A percentile compares a stretch with the other conserved stretches of the same genome.
Conservation (phyloP, 2,888 invertebrate species). For the Meta bourneti region DNA sequence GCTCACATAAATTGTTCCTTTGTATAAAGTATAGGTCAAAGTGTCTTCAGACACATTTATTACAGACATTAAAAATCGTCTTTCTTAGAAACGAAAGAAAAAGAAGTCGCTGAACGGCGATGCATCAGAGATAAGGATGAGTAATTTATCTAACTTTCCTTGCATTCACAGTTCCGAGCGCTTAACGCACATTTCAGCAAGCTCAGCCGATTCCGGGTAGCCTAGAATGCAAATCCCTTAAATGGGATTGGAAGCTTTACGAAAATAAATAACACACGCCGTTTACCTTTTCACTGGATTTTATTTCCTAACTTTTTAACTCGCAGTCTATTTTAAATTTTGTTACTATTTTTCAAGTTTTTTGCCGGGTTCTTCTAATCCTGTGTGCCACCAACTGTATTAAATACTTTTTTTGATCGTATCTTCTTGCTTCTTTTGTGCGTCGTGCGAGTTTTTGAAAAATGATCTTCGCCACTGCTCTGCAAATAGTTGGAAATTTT, state of each 20-base stretch:
- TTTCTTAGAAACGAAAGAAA: slow-evolving; percentile 1
- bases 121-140: slow-evolving; percentile 50
- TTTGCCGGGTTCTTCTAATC: slow-evolving; percentile 26
- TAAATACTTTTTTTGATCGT: slow-evolving; percentile 8
- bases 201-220: slow-evolving; percentile 31
- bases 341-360: slow-evolving; percentile 19
- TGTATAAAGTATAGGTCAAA: slow-evolving; percentile 20
- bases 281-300: slow-evolving; percentile 50
- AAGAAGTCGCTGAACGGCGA: slow-evolving; percentile 25
- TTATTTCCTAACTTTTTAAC: slow-evolving; percentile 30
- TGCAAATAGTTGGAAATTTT: slow-evolving; percentile 25
- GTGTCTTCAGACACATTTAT: slow-evolving; percentile 14
- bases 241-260: slow-evolving; percentile 45
- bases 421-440: slow-evolving; percentile 21
- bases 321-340: slow-evolving; percentile 14
- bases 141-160: slow-evolving; percentile 67
- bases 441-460: slow-evolving; percentile 47
- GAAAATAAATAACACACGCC: slow-evolving; percentile 56
- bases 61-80: slow-evolving; percentile 23
- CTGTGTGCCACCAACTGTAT: slow-evolving; percentile 43
- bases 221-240: slow-evolving; percentile 62
- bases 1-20: background rate
- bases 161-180: slow-evolving; percentile 35
- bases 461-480: slow-evolving; percentile 52
- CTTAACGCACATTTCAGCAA: slow-evolving; percentile 20